These are phyloP conservation scores for Camelus bactrianus DNA, from an alignment of 2,113 vertebrate genomes.

Conservation along the genomic window DNA sequence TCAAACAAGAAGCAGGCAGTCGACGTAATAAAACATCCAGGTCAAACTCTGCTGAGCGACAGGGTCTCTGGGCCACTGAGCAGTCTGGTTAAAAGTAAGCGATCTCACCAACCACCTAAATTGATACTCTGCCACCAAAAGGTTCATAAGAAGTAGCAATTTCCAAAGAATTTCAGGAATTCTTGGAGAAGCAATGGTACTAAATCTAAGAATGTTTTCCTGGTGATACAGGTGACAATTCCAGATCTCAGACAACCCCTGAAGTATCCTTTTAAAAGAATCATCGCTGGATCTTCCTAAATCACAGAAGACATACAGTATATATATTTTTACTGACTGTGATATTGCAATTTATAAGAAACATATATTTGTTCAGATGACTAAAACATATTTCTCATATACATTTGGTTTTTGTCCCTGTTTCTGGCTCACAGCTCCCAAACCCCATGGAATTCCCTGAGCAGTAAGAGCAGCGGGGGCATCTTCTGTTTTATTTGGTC, in stretches of 20 bases:
- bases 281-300: background rate
- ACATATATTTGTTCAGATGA: background rate
- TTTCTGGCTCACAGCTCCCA: background rate
- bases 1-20: background rate
- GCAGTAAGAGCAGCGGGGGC: accelerated
- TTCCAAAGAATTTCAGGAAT: background rate
- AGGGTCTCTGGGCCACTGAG: background rate
- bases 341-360: background rate
- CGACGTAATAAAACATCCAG: background rate
- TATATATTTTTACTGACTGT: background rate
- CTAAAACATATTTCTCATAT: background rate
- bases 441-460: background rate
- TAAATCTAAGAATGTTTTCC: background rate
- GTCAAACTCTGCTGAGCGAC: background rate
- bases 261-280: background rate
- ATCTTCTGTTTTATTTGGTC: background rate
- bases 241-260: background rate
- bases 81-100: background rate
- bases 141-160: background rate
- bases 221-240: background rate
- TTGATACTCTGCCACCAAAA: background rate
- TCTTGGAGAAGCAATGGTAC: background rate
- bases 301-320: background rate
- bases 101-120: background rate
- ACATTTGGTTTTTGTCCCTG: accelerated